Base-by-base conservation (phyloP, 2,113 vertebrate species). In the Elanus axillaris region DNA sequence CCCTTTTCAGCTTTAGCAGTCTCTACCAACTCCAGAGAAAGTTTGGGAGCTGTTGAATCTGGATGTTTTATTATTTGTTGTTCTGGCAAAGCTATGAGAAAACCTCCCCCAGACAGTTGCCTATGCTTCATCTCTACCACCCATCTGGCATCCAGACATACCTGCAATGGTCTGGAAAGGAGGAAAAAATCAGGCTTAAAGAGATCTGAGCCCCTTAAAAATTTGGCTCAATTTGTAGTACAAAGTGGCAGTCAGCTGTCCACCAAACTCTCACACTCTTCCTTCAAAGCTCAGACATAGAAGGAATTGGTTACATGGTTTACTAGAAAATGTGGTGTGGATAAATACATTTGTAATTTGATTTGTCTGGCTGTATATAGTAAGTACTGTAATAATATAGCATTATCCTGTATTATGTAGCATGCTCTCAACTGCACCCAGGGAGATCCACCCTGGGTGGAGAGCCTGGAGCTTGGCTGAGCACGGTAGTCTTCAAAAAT, bases 381-480 rank as follows among this genome's bases (percentile, higher is more conserved):
- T 26, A 93, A 92, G 47, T 13, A 13, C 45, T 90, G 62, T 95
- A 97, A 98, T 96, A 86, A 95, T 81, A 97, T 94, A 93, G 74
- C 82, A 97, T 97, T 97, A 97, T 93, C 79, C 59, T 94, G 55
- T 87, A 91, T 95, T 96, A 96, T 71, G 96, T 50, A 90, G 76
- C 29, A 38, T 66, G n/a, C 38, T 93, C 38, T 92, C 77, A 78
- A 23, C 38, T 94, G 93, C 74, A 93, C 77, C 29, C 52, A 34
- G 72, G 59, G 87, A 93, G 92, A 92, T 96, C 86, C 96, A 94
- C 91, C 92, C 94, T 95, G 93, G 89, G 96, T 94, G 96, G 93
- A 89, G 96, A 93, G 48, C 82, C 27, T 13, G 50, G 82, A 96
- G 40, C 78, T 86, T 92, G 90, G 15, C 62, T 86, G 74, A 68